Evolutionary conservation across 2,797 vertebrate species (phyloP).

Genomic region (Apogon talboti): DNA sequence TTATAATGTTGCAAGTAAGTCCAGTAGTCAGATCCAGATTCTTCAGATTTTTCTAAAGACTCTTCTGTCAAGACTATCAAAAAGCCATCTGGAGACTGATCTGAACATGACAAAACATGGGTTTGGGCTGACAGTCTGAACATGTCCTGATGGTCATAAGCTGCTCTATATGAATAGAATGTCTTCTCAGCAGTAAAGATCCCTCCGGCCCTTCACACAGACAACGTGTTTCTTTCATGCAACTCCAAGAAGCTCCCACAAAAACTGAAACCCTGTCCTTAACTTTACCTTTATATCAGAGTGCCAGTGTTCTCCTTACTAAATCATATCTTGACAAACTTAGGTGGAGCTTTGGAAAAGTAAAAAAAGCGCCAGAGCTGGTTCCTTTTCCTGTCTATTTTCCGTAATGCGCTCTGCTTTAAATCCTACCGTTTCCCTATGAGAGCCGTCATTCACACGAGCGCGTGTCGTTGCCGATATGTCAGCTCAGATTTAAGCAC

Average conservation of each 20-base stretch:
- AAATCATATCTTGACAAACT: background rate
- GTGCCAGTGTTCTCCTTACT: no score
- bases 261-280: background rate
- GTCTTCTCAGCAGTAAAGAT: background rate
- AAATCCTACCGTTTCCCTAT: constrained; percentile 8
- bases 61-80: no score
- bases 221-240: background rate
- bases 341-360: background rate
- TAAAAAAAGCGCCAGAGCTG: background rate
- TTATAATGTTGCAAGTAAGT: no score
- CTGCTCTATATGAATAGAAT: no score
- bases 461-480: constrained; percentile 34
- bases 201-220: background rate
- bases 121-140: no score
- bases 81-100: no score
- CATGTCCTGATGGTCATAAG: background rate
- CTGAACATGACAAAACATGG: no score
- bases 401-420: background rate
- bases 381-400: background rate
- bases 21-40: no score
- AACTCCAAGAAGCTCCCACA: no score
- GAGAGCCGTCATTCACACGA: constrained; percentile 35
- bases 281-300: no score
- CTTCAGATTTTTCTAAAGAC: no score
- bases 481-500: constrained; percentile 16